A percentile compares a stretch with the other conserved stretches of the same genome.
Evolutionary conservation across 35 echinoderm and acorn worm genomes (phyloP).

Genomic region (Ophioderma brevispina): DNA sequence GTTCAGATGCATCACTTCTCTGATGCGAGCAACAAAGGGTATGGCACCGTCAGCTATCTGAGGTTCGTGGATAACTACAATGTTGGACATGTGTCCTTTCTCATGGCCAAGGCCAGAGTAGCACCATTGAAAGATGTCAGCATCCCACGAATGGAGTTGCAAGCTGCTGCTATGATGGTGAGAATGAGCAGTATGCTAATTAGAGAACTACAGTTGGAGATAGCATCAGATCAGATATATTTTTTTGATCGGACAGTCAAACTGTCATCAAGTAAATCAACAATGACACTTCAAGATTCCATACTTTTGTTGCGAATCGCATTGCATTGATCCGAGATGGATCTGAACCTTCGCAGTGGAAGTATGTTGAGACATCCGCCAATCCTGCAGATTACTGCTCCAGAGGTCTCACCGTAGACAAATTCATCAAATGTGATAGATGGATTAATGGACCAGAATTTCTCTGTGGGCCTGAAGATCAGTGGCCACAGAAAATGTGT

Average conservation of each 20-base stretch:
- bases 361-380: slow-evolving; percentile 35
- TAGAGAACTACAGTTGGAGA: not conserved
- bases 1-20: slow-evolving; percentile 42
- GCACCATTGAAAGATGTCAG: slow-evolving; percentile 5
- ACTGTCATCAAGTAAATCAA: slow-evolving; percentile 51
- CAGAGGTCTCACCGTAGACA: slow-evolving; percentile 6
- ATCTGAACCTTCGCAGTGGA: slow-evolving; percentile 32
- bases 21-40: slow-evolving; percentile 53
- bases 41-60: slow-evolving; percentile 36
- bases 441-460: slow-evolving; percentile 16
- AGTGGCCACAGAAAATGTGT: slow-evolving; percentile 25
- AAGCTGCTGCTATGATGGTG: slow-evolving; percentile 7
- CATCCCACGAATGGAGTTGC: slow-evolving; percentile 23
- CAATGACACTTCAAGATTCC: slow-evolving; percentile 34
- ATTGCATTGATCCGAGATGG: slow-evolving; percentile 34
- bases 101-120: slow-evolving; percentile 48
- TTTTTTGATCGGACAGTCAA: slow-evolving; percentile 57
- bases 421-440: not conserved
- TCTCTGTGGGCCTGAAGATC: slow-evolving; percentile 3
- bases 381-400: slow-evolving; percentile 63
- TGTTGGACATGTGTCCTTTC: slow-evolving; percentile 12
- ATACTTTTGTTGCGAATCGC: slow-evolving; percentile 59
- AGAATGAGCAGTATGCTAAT: not conserved
- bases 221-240: not conserved
- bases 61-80: not conserved